Base-by-base conservation (phyloP, 2,113 vertebrate species). In the Sebastes fasciatus region DNA sequence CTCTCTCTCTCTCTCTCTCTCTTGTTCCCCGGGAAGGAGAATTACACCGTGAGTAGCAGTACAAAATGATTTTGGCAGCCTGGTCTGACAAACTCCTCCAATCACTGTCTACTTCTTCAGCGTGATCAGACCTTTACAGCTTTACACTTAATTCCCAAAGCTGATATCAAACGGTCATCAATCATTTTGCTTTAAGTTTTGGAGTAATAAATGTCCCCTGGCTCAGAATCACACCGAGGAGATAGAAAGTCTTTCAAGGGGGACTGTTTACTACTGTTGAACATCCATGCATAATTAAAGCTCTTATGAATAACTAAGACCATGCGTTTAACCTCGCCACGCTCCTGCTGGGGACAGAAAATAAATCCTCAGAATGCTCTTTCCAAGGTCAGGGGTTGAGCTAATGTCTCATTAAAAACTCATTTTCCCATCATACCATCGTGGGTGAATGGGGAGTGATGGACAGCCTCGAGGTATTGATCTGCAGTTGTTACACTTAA, bases 241-340 rank as follows among this genome's bases (percentile, higher is more conserved):
- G 40, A 54, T 85, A 45, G 64, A 79, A 69, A 68, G 42, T 60
- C 19, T 64, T 63, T 65, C 52, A 48, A 10, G 14, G 1, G 23
- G 17, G 49, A 77, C 63, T 89, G 77, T 90, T 92, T 92, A 79
- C 81, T 64, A n/a, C 62, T 78, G 72, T 86, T 87, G 52, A 65
- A 63, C 71, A 64, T 71, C 45, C 62, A 87, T 92, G 68, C 82
- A 91, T 92, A 88, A 93, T 91, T 93, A 89, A 91, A 89, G 42
- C 46, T 71, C 19, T 87, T 84, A 88, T 93, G 83, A 94, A 92
- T 93, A 91, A 67, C 55, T 78, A 43, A 87, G 43, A 19, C 51
- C 19, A 1, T 73, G 55, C 76, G 58, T 84, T 86, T 85, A 78
- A 66, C 71, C 51, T 42, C n/a, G 26, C n/a, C 34, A 45, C 49